Conservation (phyloP, 2,888 invertebrate genomes). For the Embidobia sp. region DNA sequence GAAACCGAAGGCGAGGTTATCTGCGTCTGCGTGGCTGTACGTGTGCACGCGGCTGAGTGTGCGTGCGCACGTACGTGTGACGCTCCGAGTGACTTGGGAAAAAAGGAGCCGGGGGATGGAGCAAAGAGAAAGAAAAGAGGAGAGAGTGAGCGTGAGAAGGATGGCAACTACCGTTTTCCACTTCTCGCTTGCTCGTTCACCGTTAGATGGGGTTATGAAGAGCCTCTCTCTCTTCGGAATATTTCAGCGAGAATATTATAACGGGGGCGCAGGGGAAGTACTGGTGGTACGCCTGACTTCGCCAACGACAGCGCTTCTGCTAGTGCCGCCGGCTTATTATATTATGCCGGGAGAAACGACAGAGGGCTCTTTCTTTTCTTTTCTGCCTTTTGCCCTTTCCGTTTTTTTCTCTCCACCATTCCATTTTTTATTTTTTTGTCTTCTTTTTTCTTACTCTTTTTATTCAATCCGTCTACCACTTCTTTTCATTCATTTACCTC, state of each 20-base stretch:
- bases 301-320: constrained; percentile 69
- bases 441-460: constrained; percentile 1
- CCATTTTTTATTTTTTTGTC: too few relatives aligned
- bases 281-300: constrained; percentile 70
- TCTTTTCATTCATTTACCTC: too few relatives aligned
- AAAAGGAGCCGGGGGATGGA: constrained; percentile 59
- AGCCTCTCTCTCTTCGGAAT: constrained; percentile 70
- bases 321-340: constrained; percentile 71
- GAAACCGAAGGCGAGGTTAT: too few relatives aligned
- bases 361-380: constrained; percentile 45
- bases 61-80: too few relatives aligned
- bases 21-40: too few relatives aligned
- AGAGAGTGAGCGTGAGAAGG: constrained; percentile 64
- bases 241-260: constrained; percentile 79
- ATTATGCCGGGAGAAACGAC: constrained; percentile 65
- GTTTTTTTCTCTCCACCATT: constrained; percentile 14
- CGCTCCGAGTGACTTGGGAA: constrained; percentile 47
- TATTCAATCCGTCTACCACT: too few relatives aligned
- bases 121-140: constrained; percentile 53
- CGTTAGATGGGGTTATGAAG: too few relatives aligned
- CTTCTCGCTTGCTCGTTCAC: constrained; percentile 45
- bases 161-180: constrained; percentile 45
- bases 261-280: constrained; percentile 69
- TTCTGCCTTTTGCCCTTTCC: constrained; percentile 46
- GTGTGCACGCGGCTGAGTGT: not conserved